Evolutionary conservation across 23 tunicate species (phyloP), one percentile per base, ranked within the genome.

Genomic region (Trididemnum clinides): DNA sequence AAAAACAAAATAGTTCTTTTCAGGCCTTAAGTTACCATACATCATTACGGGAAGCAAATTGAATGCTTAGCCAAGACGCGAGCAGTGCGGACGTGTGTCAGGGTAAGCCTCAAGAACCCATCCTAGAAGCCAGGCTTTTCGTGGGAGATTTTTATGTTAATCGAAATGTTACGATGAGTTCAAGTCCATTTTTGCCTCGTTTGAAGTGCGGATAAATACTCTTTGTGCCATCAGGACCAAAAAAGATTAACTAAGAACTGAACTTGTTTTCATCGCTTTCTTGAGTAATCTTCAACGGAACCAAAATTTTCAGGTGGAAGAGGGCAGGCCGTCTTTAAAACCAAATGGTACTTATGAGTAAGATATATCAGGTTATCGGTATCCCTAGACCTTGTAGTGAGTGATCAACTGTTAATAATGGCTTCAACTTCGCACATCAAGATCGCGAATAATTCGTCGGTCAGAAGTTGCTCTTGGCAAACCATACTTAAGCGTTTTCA

Each of bases 181-280:
- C 39, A 19, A 30, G 12, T 19, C 75, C 75, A 69, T 30, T 69
- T 3, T 69, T 69, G 75, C 4, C 75, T 28, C 10, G 1, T 1
- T 81, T 81, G 85, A 49, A 81, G 23, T 30, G 21, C 7, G 12
- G 12, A 28, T 3, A 33, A 25, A 25, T 62, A 81, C 21, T 81
- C 85, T 33, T 35, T 81, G 18, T 2, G 32, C 87, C 87, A 83
- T 37, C 87, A 36, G 3, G 49, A 21, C 87, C 87, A 83, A 37
- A 83, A 83, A 20, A 64, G 19, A 38, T 83, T 66, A 22, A 79
- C 87, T 1, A 83, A 36, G 33, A 28, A 39, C 29, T 69, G 87
- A 2, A 83, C 87, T 70, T 66, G 79, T 1, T 37, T 32, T 79
- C 87, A 66, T 1, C 33, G 63, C 15, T 64, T 66, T 2, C 77